Conservation (phyloP, 2,113 vertebrate genomes). For the Ochotona princeps region DNA sequence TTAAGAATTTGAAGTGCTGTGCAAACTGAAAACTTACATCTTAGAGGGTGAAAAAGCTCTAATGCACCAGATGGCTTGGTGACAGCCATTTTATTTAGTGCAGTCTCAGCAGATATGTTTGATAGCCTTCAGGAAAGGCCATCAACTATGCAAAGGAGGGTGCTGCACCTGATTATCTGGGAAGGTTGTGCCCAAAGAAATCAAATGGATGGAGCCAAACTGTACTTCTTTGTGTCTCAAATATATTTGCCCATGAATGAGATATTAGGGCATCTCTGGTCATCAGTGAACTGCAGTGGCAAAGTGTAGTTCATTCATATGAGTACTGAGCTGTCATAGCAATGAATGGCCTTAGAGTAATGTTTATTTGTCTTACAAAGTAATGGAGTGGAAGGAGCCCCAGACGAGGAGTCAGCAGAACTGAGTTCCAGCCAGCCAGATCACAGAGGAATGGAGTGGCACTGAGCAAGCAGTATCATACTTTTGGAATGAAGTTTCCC, state of each 20-base stretch:
- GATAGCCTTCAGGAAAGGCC: constrained; percentile 83
- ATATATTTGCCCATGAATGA: background rate
- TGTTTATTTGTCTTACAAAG: background rate
- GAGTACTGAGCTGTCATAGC: background rate
- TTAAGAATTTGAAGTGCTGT: constrained; percentile 73
- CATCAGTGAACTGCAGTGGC: background rate
- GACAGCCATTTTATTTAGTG: constrained; percentile 76
- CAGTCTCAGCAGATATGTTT: constrained; percentile 79
- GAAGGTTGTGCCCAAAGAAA: background rate
- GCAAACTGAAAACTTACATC: constrained; percentile 77
- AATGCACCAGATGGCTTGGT: constrained; percentile 79
- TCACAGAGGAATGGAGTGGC: background rate
- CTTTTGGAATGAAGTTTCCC: background rate
- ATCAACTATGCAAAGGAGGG: constrained; percentile 70
- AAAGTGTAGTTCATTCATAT: background rate
- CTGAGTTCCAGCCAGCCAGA: background rate
- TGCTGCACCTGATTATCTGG: constrained; percentile 59
- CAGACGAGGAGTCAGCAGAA: constrained; percentile 57
- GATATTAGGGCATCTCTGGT: background rate
- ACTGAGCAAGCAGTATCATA: background rate
- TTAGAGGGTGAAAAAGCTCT: constrained; percentile 64
- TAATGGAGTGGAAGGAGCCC: constrained; percentile 14
- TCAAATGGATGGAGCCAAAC: constrained; percentile 18
- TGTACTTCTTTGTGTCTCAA: constrained; percentile 48
- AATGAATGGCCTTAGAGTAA: constrained; percentile 16